Conservation (phyloP, 1,140 invertebrate genomes). For the Maconellicoccus hirsutus region DNA sequence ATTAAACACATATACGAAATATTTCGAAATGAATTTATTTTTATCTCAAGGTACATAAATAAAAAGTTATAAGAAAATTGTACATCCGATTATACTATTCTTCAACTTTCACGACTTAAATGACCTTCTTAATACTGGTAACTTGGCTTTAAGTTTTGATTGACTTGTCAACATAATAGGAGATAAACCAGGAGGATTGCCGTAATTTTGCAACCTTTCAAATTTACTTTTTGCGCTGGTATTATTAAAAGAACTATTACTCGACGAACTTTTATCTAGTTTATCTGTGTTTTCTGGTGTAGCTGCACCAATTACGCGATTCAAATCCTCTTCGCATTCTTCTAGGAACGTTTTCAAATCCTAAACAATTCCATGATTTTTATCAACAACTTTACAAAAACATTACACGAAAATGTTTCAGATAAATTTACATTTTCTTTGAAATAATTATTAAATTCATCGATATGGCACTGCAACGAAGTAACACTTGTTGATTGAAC, state of each 20-base stretch:
- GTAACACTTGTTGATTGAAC: constrained; percentile 27
- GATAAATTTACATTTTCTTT: background rate
- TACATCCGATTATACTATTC: too few species aligned
- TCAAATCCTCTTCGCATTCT: background rate
- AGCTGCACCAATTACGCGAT: background rate
- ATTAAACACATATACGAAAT: too few species aligned
- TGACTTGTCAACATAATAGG: background rate
- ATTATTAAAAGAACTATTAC: background rate
- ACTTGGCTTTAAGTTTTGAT: background rate
- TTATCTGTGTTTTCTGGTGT: background rate
- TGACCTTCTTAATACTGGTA: too few species aligned
- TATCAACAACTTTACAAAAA: background rate
- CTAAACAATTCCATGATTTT: background rate
- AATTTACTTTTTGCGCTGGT: background rate
- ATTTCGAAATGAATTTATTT: too few species aligned
- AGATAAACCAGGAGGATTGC: background rate
- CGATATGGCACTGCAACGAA: background rate
- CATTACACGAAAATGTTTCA: background rate
- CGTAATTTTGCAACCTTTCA: background rate
- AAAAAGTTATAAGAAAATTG: too few species aligned
- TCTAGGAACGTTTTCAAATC: background rate
- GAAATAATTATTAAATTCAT: background rate
- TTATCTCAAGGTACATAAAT: too few species aligned
- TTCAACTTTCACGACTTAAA: too few species aligned
- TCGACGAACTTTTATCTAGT: background rate